Conservation (phyloP, 2,888 invertebrate species). For the Drosophila bunnanda region DNA sequence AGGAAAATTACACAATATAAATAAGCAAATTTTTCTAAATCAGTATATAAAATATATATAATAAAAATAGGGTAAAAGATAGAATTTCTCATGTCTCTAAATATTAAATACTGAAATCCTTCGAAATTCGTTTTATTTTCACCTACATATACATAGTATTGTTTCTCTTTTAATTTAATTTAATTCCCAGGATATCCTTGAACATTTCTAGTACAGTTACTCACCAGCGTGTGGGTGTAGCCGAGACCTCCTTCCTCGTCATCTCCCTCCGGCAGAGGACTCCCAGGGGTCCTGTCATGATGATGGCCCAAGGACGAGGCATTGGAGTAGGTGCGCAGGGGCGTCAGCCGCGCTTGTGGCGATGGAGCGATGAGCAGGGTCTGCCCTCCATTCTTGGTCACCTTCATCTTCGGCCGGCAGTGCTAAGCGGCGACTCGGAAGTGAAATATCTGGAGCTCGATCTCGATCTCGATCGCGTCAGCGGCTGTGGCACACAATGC, state of each 20-base stretch:
- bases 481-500: constrained; percentile 31
- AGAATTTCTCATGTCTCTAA: background rate
- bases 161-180: no score
- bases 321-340: constrained; percentile 73
- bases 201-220: constrained; percentile 24
- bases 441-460: constrained; percentile 33
- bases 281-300: constrained; percentile 34
- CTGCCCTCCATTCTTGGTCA: constrained; percentile 70
- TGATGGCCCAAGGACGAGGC: constrained; percentile 70
- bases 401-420: constrained; percentile 50
- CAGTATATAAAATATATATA: no score
- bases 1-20: background rate
- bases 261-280: constrained; percentile 51
- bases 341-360: constrained; percentile 46
- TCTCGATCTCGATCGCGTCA: constrained; percentile 11
- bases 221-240: constrained; percentile 82
- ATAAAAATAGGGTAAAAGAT: background rate
- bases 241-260: constrained; percentile 80
- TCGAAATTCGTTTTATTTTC: no score
- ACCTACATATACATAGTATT: no score
- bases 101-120: no score
- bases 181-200: background rate
- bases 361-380: constrained; percentile 75
- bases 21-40: background rate
- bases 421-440: constrained; percentile 45